A percentile compares a stretch with the other conserved stretches of the same genome.
phyloP scores from a whole-genome alignment of 30 jellyfish, hydroid and myxozoan genomes.

The Rhopilema esculentum region DNA sequence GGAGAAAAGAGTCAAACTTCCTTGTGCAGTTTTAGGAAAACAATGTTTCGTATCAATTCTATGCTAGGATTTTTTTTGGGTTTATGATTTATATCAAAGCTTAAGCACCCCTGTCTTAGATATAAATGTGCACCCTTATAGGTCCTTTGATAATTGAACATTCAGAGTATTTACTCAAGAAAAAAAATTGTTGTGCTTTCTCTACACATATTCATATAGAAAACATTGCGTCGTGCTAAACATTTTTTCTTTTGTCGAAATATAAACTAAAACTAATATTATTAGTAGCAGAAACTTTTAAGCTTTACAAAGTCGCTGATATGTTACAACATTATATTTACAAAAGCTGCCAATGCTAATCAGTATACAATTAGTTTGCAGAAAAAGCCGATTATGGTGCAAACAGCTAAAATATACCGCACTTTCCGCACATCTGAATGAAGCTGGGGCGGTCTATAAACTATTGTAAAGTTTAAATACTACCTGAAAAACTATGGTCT shows the following conservation, averaged over 20 bases:
- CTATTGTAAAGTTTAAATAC: conserved; percentile 6
- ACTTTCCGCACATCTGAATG: background rate
- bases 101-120: too few relatives aligned
- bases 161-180: too few relatives aligned
- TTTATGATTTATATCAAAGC: too few relatives aligned
- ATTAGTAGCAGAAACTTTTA: background rate
- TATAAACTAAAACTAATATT: background rate
- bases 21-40: too few relatives aligned
- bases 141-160: too few relatives aligned
- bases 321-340: background rate
- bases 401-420: background rate
- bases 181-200: too few relatives aligned
- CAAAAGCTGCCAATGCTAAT: background rate
- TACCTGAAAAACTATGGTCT: conserved; percentile 84
- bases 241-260: background rate
- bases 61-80: too few relatives aligned
- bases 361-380: background rate
- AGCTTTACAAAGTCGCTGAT: background rate
- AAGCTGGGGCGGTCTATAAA: background rate
- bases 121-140: too few relatives aligned
- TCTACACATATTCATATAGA: background rate
- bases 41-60: too few relatives aligned
- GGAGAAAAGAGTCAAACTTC: too few relatives aligned
- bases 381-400: background rate
- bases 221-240: background rate